Percentiles rank a stretch among this genome's conserved stretches.
Conservation (phyloP, 2,113 vertebrate genomes). For the Cyprinus carpio region DNA sequence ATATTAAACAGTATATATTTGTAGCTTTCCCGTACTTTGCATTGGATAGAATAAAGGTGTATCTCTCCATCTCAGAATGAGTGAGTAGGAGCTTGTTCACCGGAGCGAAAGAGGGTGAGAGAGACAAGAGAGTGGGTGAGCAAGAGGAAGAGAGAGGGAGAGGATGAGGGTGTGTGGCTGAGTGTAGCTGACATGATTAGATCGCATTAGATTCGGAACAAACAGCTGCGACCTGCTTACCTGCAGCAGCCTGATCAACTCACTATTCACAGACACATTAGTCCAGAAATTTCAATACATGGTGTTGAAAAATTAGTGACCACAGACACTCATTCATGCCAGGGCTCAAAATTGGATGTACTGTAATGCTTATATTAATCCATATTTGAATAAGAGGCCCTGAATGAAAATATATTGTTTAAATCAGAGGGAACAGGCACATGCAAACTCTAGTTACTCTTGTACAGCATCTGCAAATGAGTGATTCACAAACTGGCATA, state of each 20-base stretch:
- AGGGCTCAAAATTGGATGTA: neutral
- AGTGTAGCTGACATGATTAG: conserved; percentile 32
- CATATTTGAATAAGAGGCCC: neutral
- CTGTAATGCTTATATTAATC: neutral
- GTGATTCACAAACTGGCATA: neutral
- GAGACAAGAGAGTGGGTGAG: neutral
- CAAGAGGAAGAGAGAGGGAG: neutral
- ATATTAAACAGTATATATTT: neutral
- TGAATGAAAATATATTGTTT: neutral
- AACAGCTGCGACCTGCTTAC: conserved; percentile 44
- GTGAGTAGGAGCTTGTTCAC: neutral
- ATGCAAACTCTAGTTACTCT: neutral
- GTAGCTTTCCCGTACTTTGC: neutral
- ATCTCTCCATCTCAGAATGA: neutral
- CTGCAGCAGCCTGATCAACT: conserved; percentile 14
- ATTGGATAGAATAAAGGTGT: neutral
- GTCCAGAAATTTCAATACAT: conserved; percentile 21
- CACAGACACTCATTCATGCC: neutral
- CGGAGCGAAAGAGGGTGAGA: neutral
- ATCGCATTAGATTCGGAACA: conserved; percentile 32
- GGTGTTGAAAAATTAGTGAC: neutral
- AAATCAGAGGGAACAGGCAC: neutral
- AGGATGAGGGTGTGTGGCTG: conserved; percentile 17
- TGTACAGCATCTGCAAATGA: neutral
- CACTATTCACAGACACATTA: conserved; percentile 17